Percentiles rank a stretch among this genome's conserved stretches.
Evolutionary conservation across 2,113 vertebrate species (phyloP).

Genomic region (Ophthalmolycus amberensis): DNA sequence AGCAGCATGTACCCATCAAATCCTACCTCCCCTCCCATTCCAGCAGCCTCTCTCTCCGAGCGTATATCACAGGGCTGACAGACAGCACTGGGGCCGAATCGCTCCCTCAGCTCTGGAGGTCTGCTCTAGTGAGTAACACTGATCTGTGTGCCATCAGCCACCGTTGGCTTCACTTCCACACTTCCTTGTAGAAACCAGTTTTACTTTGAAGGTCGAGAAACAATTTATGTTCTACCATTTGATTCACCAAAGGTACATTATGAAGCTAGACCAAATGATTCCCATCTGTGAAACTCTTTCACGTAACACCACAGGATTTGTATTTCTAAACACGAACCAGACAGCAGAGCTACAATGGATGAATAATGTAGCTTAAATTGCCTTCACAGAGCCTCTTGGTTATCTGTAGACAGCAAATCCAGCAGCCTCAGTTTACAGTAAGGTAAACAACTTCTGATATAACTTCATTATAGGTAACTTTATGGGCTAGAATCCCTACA

Average conservation of each 20-base stretch:
- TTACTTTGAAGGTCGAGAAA: constrained; percentile 49
- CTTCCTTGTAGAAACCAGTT: constrained; percentile 18
- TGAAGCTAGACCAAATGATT: constrained; percentile 12
- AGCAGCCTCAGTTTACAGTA: not conserved
- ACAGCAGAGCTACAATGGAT: not conserved
- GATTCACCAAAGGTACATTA: constrained; percentile 30
- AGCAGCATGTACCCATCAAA: constrained; percentile 78
- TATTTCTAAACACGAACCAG: constrained; percentile 40
- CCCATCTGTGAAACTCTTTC: constrained; percentile 1
- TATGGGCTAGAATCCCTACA: constrained; percentile 7
- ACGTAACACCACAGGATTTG: constrained; percentile 8
- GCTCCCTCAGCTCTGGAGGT: constrained; percentile 71
- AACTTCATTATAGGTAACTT: constrained; percentile 43
- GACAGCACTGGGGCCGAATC: constrained; percentile 57
- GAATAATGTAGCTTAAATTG: constrained; percentile 11
- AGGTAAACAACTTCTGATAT: constrained; percentile 32
- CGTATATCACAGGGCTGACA: constrained; percentile 71
- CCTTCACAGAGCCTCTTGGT: constrained; percentile 1
- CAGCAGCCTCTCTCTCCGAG: constrained; percentile 42
- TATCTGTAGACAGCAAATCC: constrained; percentile 23
- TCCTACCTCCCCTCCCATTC: constrained; percentile 46
- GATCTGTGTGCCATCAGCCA: constrained; percentile 65
- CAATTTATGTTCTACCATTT: constrained; percentile 52
- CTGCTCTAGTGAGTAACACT: constrained; percentile 62
- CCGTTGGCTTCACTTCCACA: constrained; percentile 38